phyloP scores from a whole-genome alignment of 2,113 vertebrate species.

The Dinomys branickii region DNA sequence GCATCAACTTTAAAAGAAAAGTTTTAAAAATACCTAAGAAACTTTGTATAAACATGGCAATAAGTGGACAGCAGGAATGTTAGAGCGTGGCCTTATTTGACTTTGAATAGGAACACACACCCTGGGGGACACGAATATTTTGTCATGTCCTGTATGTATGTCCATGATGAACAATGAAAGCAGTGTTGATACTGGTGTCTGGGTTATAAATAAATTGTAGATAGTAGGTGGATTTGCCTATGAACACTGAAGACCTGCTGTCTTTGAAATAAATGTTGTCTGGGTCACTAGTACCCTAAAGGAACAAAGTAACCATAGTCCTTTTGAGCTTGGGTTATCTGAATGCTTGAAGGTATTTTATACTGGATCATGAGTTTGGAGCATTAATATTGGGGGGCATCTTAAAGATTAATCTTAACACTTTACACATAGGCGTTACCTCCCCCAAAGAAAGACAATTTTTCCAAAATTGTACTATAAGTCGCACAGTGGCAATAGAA shows the following conservation, averaged over 20 bases:
- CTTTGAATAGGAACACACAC: not conserved
- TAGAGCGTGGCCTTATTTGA: not conserved
- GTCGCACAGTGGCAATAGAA: not conserved
- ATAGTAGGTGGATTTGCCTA: not conserved
- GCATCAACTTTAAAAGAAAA: not conserved
- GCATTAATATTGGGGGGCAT: not conserved
- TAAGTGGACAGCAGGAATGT: not conserved
- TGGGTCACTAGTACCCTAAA: not conserved
- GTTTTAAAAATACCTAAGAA: not conserved
- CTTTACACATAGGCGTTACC: not conserved
- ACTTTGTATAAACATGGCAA: not conserved
- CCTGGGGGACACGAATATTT: not conserved
- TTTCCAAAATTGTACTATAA: slow-evolving; percentile 16
- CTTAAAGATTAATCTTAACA: not conserved
- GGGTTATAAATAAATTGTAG: not conserved
- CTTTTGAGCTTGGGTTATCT: not conserved
- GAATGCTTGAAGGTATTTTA: slow-evolving; percentile 24
- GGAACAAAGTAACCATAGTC: not conserved
- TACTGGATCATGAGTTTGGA: not conserved
- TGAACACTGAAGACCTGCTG: not conserved
- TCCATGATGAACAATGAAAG: not conserved
- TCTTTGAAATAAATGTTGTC: slow-evolving; percentile 10
- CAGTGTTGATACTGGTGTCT: not conserved
- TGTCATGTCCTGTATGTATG: not conserved
- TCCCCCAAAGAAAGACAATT: not conserved